Evolutionary conservation across 1,140 invertebrate species (phyloP).

Genomic region (Heliothis virescens): DNA sequence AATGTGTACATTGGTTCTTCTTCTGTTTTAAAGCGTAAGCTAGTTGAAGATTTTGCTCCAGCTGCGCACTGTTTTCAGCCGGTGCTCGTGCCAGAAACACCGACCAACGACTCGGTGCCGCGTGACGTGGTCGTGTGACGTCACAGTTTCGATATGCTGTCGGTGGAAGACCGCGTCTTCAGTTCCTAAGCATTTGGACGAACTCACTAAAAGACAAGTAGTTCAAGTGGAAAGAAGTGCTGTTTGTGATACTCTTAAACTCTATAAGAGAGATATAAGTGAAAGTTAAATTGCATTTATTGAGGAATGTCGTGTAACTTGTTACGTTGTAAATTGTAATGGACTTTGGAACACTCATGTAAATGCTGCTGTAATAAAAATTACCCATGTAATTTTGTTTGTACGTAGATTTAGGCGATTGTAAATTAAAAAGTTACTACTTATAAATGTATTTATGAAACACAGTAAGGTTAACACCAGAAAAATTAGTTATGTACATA

Average conservation of each 20-base stretch:
- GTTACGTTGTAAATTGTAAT: constrained; percentile 57
- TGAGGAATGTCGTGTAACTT: constrained; percentile 58
- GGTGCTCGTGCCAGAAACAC: constrained; percentile 85
- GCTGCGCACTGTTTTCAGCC: constrained; percentile 86
- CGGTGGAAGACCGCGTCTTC: constrained; percentile 79
- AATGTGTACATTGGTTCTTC: constrained; percentile 87
- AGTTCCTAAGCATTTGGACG: constrained; percentile 82
- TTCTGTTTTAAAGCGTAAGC: constrained; percentile 86
- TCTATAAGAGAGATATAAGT: constrained; percentile 59
- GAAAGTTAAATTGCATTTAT: constrained; percentile 64
- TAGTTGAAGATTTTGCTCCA: constrained; percentile 87
- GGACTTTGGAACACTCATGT: constrained; percentile 73
- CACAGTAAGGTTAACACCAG: constrained; percentile 86
- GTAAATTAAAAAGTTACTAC: constrained; percentile 81
- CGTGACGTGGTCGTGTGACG: constrained; percentile 88
- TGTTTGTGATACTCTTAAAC: constrained; percentile 76
- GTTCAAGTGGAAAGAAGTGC: constrained; percentile 63
- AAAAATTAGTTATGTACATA: constrained; percentile 83
- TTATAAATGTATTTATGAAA: constrained; percentile 83
- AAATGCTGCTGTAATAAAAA: constrained; percentile 75
- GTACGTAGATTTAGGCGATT: constrained; percentile 81
- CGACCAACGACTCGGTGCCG: constrained; percentile 73
- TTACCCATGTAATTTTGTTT: constrained; percentile 73
- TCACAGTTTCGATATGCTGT: constrained; percentile 87
- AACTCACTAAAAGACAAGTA: constrained; percentile 62